Evolutionary conservation across 2,888 invertebrate genomes (phyloP), one percentile per base, ranked within the genome.

Genomic region (Limnephilus marmoratus): DNA sequence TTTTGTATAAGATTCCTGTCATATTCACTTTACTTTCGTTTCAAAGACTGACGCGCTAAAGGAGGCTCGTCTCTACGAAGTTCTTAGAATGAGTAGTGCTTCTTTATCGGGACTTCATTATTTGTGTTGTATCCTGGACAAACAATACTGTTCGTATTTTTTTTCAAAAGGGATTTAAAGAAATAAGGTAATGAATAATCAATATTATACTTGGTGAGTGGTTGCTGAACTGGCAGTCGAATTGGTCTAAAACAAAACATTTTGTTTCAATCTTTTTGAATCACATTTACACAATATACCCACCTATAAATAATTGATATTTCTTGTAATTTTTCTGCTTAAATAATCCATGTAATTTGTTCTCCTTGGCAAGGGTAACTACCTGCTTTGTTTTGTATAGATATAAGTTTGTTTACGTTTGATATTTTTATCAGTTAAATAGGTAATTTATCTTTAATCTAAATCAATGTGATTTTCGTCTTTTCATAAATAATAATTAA

Each of bases 11-110:
- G 37, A 83, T 37, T 41, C 83, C 83, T 83, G 83, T 83, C 83
- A 83, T 41, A 83, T 83, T 83, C 83, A 83, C 83, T 83, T 83
- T 83, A 37, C 37, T 83, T 83, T 83, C 37, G 12, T 83, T 34
- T 41, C 37, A 9, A 83, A 37, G 83, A 41, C 41, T 83, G 83
- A 83, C 83, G 83, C 37, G 18, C 83, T 24, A n/a, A 41, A 83
- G 83, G n/a, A 68, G 68, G 68, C n/a, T 68, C 68, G 68, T 24
- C 24, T 68, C 68, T n/a, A 68, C n/a, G 68, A 68, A 68, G 68
- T 68, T 5, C 68, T 68, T n/a, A 68, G 68, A 68, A n/a, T 24
- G 5, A n/a, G 68, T 9, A 68, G 18, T 53, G 18, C 68, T 68
- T 24, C 24, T 68, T n/a, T 68, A 68, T 68, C 24, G 9, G 68